A percentile compares a stretch with the other conserved stretches of the same genome.
phyloP scores from a whole-genome alignment of 2,888 invertebrate species.

The Zootermopsis nevadensis region DNA sequence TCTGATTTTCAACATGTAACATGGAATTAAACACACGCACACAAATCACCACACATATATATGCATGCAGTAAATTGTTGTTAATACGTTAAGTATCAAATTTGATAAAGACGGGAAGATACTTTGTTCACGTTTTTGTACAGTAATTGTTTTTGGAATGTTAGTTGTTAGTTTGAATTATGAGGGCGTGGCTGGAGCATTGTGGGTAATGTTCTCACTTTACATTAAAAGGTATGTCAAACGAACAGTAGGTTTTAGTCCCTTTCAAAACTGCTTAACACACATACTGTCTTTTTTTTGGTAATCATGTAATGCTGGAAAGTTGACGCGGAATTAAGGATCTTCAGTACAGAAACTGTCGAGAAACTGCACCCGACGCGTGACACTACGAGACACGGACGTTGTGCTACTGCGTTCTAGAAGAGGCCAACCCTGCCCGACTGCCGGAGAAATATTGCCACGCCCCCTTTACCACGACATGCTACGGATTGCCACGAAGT shows the following conservation, averaged over 20 bases:
- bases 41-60: constrained; percentile 12
- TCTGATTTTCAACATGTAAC: neutral
- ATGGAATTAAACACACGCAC: neutral
- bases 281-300: neutral
- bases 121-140: neutral
- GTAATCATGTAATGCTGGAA: neutral
- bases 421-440: neutral
- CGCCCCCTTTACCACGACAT: constrained; percentile 21
- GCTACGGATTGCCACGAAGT: neutral
- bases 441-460: constrained; percentile 4
- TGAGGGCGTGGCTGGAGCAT: constrained; percentile 20
- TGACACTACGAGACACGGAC: neutral
- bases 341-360: neutral
- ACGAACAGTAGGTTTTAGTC: neutral
- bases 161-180: neutral
- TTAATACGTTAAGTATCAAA: neutral
- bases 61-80: neutral
- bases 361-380: neutral
- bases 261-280: neutral
- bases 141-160: neutral
- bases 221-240: neutral
- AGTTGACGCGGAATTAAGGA: neutral
- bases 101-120: neutral
- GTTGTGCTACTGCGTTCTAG: neutral
- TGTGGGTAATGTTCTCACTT: constrained; percentile 2